Evolutionary conservation across 2,888 invertebrate species (phyloP).

Genomic region (Troides oblongomaculatus): DNA sequence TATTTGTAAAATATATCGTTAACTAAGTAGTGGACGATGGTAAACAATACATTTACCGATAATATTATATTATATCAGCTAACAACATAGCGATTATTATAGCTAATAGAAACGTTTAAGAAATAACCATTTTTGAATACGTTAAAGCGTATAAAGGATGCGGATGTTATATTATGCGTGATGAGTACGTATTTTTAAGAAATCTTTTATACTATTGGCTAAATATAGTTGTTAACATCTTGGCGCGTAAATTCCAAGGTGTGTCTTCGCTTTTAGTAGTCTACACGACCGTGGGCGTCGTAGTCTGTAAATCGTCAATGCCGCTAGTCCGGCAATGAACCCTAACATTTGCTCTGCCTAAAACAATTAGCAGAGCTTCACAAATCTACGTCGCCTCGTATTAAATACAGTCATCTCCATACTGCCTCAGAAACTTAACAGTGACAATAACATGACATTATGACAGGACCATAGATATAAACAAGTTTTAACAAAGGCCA

Average conservation of each 20-base stretch:
- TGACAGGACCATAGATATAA: not conserved
- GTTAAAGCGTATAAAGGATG: too few species aligned
- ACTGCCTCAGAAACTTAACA: not conserved
- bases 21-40: not conserved
- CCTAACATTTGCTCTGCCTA: slow-evolving; percentile 70
- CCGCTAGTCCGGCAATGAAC: slow-evolving; percentile 68
- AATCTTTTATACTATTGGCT: not conserved
- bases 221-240: slow-evolving; percentile 4
- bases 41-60: not conserved
- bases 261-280: slow-evolving; percentile 14
- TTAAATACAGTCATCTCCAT: slow-evolving; percentile 3
- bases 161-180: not conserved
- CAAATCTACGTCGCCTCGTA: slow-evolving; percentile 15
- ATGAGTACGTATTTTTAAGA: not conserved
- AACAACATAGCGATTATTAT: not conserved
- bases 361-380: slow-evolving; percentile 71
- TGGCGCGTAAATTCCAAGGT: slow-evolving; percentile 6
- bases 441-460: not conserved
- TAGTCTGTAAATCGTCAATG: slow-evolving; percentile 25
- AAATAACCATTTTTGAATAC: too few species aligned
- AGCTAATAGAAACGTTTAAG: too few species aligned
- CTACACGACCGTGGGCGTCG: slow-evolving; percentile 26
- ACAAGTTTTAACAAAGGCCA: too few species aligned
- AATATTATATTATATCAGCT: not conserved
- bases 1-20: slow-evolving; percentile 21